These are phyloP conservation scores for Orientallactaga bullata DNA, from an alignment of 2,113 vertebrate species.

Conservation along the genomic window DNA sequence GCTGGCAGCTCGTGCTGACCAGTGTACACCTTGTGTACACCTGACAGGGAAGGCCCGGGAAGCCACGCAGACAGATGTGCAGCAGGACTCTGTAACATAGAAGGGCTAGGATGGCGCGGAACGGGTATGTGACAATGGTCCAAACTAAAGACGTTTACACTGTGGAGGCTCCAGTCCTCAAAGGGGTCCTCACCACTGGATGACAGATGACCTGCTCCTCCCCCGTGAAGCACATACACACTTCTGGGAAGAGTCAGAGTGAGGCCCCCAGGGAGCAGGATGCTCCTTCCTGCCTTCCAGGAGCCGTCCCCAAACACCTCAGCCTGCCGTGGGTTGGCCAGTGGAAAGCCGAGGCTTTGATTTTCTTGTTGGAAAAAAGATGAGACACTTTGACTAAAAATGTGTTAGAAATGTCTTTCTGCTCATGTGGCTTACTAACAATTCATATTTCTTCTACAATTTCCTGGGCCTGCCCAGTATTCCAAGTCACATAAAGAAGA, in stretches of 20 bases:
- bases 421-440: not conserved
- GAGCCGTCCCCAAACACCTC: not conserved
- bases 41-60: not conserved
- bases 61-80: not conserved
- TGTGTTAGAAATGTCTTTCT: not conserved
- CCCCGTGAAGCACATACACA: not conserved
- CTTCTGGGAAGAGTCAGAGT: not conserved
- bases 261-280: not conserved
- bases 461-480: not conserved
- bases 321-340: not conserved
- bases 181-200: not conserved
- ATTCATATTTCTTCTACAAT: not conserved
- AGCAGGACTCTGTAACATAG: not conserved
- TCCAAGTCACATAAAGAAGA: not conserved
- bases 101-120: not conserved
- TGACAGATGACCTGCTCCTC: not conserved
- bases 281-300: not conserved
- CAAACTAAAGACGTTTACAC: not conserved
- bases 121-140: not conserved
- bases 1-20: not conserved
- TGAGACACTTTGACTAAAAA: not conserved
- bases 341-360: not conserved
- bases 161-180: not conserved
- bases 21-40: fast-evolving
- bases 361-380: not conserved